Evolutionary conservation across 2,797 vertebrate species (phyloP).

Genomic region (Sphaeramia orbicularis): DNA sequence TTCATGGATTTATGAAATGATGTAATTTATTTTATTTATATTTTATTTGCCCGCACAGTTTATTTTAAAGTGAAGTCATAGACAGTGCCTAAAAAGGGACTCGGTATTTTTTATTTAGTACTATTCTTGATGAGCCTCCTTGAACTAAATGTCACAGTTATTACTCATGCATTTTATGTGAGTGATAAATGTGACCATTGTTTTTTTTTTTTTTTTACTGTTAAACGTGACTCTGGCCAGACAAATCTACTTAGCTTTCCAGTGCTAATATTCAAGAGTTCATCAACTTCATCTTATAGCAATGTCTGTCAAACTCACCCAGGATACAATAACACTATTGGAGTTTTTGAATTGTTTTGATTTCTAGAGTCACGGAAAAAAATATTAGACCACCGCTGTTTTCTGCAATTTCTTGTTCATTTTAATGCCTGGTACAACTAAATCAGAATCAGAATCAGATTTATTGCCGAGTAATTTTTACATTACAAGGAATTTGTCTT

Average conservation of each 20-base stretch:
- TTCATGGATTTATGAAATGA: constrained; percentile 62
- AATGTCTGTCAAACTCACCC: constrained; percentile 16
- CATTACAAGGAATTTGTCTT: too few species aligned
- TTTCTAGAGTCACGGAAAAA: too few species aligned
- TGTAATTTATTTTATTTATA: constrained; percentile 40
- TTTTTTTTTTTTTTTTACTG: background rate
- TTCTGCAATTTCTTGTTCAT: too few species aligned
- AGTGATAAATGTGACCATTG: too few species aligned
- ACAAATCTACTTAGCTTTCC: background rate
- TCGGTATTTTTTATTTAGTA: background rate
- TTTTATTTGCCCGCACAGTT: background rate
- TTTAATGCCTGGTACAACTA: too few species aligned
- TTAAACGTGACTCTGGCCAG: background rate
- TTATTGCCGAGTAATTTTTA: too few species aligned
- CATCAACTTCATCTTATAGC: background rate
- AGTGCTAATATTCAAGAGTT: background rate
- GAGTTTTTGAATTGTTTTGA: constrained; percentile 5
- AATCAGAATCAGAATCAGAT: too few species aligned
- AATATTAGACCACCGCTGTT: too few species aligned
- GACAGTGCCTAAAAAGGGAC: too few species aligned
- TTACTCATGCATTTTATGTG: background rate
- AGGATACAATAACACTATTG: constrained; percentile 21
- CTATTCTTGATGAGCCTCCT: constrained; percentile 1
- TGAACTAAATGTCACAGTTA: background rate
- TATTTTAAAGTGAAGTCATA: constrained; percentile 7